Percentiles rank a stretch among this genome's conserved stretches.
These are phyloP conservation scores for Zele albiditarsus DNA, from an alignment of 2,888 invertebrate species.

Conservation along the genomic window DNA sequence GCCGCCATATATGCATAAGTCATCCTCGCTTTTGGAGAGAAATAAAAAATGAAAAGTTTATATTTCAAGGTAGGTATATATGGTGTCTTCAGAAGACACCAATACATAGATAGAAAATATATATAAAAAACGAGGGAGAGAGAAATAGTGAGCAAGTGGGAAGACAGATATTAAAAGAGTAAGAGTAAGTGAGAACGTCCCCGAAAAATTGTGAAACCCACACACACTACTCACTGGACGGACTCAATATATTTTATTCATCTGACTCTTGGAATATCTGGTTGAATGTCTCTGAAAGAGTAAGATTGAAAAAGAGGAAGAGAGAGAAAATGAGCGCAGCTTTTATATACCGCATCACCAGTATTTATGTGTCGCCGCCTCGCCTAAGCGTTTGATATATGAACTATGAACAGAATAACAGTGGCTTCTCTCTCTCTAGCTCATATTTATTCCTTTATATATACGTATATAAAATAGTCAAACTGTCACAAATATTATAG, in stretches of 20 bases:
- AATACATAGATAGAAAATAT: neutral
- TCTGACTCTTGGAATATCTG: slow-evolving; percentile 42
- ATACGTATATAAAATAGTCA: neutral
- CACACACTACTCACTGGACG: slow-evolving; percentile 7
- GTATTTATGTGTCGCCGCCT: slow-evolving; percentile 70
- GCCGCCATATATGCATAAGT: slow-evolving; percentile 30
- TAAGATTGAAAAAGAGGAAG: neutral
- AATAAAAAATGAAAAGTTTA: slow-evolving; percentile 27
- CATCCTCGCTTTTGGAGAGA: slow-evolving; percentile 28
- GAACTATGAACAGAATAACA: slow-evolving; percentile 60
- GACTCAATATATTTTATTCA: slow-evolving; percentile 48
- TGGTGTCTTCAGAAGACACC: neutral
- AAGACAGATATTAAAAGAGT: neutral
- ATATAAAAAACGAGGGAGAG: neutral
- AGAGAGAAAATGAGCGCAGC: neutral
- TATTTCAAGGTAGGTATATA: slow-evolving; percentile 6
- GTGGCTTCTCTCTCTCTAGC: slow-evolving; percentile 4
- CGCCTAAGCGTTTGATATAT: slow-evolving; percentile 69
- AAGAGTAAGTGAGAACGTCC: slow-evolving; percentile 17
- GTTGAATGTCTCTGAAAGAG: neutral
- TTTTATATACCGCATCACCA: slow-evolving; percentile 62
- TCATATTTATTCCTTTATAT: neutral
- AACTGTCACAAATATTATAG: slow-evolving; percentile 10
- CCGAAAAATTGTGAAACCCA: slow-evolving; percentile 41
- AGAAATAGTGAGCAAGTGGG: neutral